Evolutionary conservation across 2,797 vertebrate species (phyloP).

Genomic region (Anolis apletophallus): DNA sequence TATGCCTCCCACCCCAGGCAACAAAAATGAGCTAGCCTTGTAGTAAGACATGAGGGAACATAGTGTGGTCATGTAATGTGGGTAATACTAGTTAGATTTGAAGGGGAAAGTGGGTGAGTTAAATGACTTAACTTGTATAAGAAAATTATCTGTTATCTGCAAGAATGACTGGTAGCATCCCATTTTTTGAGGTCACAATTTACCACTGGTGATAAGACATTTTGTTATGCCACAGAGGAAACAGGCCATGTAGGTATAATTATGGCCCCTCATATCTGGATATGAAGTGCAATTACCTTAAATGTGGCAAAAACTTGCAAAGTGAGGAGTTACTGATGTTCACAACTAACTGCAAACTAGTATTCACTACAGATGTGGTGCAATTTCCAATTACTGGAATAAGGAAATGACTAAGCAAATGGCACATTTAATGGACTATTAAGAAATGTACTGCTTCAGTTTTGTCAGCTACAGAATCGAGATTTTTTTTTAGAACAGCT

Average conservation of each 20-base stretch:
- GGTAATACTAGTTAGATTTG: no score
- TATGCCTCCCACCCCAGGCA: background rate
- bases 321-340: background rate
- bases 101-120: no score
- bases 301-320: background rate
- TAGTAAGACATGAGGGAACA: background rate
- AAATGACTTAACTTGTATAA: background rate
- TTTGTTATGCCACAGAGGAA: background rate
- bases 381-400: background rate
- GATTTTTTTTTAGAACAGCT: background rate
- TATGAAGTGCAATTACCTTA: background rate
- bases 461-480: background rate
- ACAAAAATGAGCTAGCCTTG: background rate
- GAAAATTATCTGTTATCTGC: background rate
- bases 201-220: background rate
- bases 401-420: conserved; percentile 34
- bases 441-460: background rate
- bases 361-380: background rate
- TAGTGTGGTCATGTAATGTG: background rate
- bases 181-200: no score
- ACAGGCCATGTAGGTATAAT: background rate
- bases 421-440: background rate
- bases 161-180: background rate
- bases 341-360: no score
- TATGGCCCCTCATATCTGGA: background rate